A percentile compares a stretch with the other conserved stretches of the same genome.
Evolutionary conservation across 2,888 invertebrate species (phyloP).

Genomic region (Frankliniella intonsa): DNA sequence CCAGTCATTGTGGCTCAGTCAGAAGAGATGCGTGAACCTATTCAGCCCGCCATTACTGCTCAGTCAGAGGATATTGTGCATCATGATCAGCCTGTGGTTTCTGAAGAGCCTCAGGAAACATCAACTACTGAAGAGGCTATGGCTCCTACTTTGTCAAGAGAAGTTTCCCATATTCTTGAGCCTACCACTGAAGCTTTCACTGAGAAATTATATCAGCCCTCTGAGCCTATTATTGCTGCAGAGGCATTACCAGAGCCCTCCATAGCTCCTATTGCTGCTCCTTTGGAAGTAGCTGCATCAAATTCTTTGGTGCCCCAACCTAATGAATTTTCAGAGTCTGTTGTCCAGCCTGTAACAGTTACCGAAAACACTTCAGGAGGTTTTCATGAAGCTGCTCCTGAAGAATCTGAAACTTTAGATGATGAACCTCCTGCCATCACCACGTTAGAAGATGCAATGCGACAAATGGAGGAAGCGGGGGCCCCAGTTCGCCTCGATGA

Average conservation of each 20-base stretch:
- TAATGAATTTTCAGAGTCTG: too few species aligned
- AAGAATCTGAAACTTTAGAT: conserved; percentile 3
- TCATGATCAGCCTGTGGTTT: too few species aligned
- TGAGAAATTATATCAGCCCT: too few species aligned
- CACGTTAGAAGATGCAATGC: conserved; percentile 4
- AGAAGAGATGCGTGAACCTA: neutral
- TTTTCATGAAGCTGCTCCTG: neutral
- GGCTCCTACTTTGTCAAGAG: neutral
- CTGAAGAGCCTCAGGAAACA: too few species aligned
- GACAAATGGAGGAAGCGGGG: neutral
- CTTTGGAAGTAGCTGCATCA: too few species aligned
- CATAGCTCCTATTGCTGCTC: too few species aligned
- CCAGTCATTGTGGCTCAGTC: neutral
- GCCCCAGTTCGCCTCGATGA: neutral
- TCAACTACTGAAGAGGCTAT: too few species aligned
- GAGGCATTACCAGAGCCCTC: too few species aligned
- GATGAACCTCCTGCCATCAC: neutral
- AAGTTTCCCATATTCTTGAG: neutral
- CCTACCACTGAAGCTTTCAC: neutral
- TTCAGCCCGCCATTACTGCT: neutral
- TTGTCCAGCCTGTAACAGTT: too few species aligned
- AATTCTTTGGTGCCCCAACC: too few species aligned
- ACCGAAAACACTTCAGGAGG: too few species aligned
- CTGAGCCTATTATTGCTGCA: too few species aligned
- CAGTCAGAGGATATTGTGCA: neutral